Percentiles rank a stretch among this genome's conserved stretches.
These are phyloP conservation scores for Eubucco bourcierii DNA, from an alignment of 2,113 vertebrate species.

Conservation along the genomic window DNA sequence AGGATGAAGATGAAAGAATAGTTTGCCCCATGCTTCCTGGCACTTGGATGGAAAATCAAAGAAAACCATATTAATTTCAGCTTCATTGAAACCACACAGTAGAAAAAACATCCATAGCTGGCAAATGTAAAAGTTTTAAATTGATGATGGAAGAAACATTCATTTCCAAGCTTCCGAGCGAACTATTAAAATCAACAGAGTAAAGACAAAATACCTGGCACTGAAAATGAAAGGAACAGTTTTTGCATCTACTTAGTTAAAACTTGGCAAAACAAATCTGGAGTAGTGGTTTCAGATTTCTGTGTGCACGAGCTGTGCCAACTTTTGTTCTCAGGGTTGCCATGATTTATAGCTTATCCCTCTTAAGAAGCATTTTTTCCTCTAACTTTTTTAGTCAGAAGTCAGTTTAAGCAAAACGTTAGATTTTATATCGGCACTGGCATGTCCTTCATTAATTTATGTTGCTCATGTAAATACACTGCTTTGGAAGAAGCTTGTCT, in stretches of 20 bases:
- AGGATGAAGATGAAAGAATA: background rate
- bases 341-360: background rate
- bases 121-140: constrained; percentile 59
- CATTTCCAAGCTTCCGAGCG: constrained; percentile 55
- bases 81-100: constrained; percentile 44
- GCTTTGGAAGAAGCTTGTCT: background rate
- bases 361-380: background rate
- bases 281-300: constrained; percentile 57
- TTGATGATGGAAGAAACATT: constrained; percentile 59
- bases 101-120: background rate
- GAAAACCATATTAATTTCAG: constrained; percentile 51
- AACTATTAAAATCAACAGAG: constrained; percentile 70
- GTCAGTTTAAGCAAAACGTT: constrained; percentile 21
- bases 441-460: background rate
- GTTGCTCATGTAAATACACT: background rate
- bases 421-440: background rate
- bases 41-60: constrained; percentile 38
- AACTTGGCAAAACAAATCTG: constrained; percentile 60
- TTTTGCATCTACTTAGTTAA: constrained; percentile 65
- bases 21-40: background rate
- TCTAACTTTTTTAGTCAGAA: constrained; percentile 26
- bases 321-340: background rate
- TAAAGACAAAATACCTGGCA: constrained; percentile 73
- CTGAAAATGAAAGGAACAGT: constrained; percentile 54
- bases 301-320: constrained; percentile 10